Base-by-base conservation (phyloP, 2,888 invertebrate species). In the Orchesella flavescens region DNA sequence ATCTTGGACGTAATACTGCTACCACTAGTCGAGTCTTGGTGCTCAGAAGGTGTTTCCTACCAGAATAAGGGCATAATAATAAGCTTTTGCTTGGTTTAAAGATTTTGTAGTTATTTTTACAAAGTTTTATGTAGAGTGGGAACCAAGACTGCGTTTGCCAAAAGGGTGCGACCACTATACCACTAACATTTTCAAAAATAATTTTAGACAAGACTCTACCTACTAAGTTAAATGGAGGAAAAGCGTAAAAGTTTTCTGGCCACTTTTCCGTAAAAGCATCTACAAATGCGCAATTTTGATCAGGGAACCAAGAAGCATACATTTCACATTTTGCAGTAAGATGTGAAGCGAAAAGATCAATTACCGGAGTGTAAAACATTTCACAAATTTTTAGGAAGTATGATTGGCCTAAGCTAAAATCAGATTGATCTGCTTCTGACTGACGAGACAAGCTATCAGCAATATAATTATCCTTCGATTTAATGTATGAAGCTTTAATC, bases 191-290 rank as follows among this genome's bases (percentile, higher is more conserved):
- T 2, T 83, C 77, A 83, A n/a, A 17, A 46, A 46, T 46, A 49
- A 53, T n/a, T n/a, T n/a, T n/a, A n/a, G n/a, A n/a, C n/a, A n/a
- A n/a, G n/a, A n/a, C n/a, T n/a, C n/a, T n/a, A 7, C 24, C 10
- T 5, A 83, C 21, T 19, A n/a, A n/a, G n/a, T n/a, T n/a, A n/a
- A n/a, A n/a, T n/a, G n/a, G n/a, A n/a, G n/a, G n/a, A n/a, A n/a
- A 83, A 49, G 83, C 77, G 34, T 83, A 83, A 65, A 77, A 83
- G 15, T 15, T 13, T 2, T 57, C 55, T 17, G n/a, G 2, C 84
- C 84, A 79, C n/a, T 34, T 15, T 13, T n/a, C 9, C 0, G 84
- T 74, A 34, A 84, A 84, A 12, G 84, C 79, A 71, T 84, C 79
- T 3, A 68, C 66, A 5, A 3, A 2, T 34, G 9, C 13, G 15